Base-by-base conservation (phyloP, 2,888 invertebrate genomes). In the Gibbula magus region DNA sequence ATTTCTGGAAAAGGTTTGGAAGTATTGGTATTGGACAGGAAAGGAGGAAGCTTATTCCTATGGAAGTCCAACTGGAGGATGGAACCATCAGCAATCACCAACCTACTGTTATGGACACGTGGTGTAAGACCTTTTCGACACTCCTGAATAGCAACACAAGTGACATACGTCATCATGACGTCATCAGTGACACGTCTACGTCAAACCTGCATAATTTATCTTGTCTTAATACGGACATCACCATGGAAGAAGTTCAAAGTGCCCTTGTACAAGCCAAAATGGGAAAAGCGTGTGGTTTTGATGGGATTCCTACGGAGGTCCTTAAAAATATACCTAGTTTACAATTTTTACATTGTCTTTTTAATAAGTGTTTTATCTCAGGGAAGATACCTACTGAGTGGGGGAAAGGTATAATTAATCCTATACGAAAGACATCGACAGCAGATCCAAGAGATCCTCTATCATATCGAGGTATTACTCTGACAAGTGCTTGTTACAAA, bases 321-420 rank as follows among this genome's bases (percentile, higher is more conserved):
- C n/a, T 70, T 3, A n/a, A 20, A 39, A 70, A 39, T 29, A 10
- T 25, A 25, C 25, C 56, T 18, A 25, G 4, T 20, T 56, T 56
- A 13, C 3, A 39, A 70, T 70, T 25, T 20, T 16, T 70, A 4
- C 35, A 70, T 70, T 22, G 13, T 22, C 61, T 70, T 2, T 35
- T 70, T 35, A 70, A 39, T 35, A 20, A 8, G 1, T 70, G 70
- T 35, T 70, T 80, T 70, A 45, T 73, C 35, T 66, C 51, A n/a
- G 73, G 81, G 8, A 74, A 22, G 8, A 39, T 81, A n/a, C 81
- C 79, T 8, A 20, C 67, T 25, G 22, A 45, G 8, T 79, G 81
- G 79, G 66, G 77, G 22, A 78, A 80, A 61, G 54, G 66, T 25
- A 70, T 78, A 13, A 80, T 81, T n/a, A 80, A 81, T 25, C 82